Conservation (phyloP, 2,888 invertebrate genomes). For the Tricholauxania praeusta region DNA sequence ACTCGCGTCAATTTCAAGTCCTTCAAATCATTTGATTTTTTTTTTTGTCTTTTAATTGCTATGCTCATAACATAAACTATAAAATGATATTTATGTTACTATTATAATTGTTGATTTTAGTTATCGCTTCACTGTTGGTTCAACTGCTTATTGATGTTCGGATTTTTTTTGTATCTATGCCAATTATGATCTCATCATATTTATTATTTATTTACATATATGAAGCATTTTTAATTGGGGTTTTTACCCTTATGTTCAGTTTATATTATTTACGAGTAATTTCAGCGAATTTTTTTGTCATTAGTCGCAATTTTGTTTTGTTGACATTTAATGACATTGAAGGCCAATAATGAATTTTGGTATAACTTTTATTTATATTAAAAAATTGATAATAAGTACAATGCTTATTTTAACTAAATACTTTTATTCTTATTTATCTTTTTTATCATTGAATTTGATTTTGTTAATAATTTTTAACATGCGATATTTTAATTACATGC, state of each 20-base stretch:
- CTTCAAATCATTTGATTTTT: too few species aligned
- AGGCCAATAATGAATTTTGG: not conserved
- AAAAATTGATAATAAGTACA: too few species aligned
- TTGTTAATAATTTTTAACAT: not conserved
- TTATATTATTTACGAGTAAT: not conserved
- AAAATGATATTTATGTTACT: not conserved
- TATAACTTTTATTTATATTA: not conserved
- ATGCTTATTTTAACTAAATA: too few species aligned
- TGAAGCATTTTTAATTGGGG: not conserved
- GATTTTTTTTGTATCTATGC: not conserved
- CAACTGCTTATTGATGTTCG: not conserved
- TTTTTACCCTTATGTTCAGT: not conserved
- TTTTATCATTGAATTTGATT: not conserved
- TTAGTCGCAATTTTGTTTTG: not conserved
- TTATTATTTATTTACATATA: not conserved
- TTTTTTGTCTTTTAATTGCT: too few species aligned
- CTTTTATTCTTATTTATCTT: too few species aligned
- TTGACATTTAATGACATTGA: not conserved
- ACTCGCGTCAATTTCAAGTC: too few species aligned
- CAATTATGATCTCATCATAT: constrained; percentile 7
- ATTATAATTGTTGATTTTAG: not conserved
- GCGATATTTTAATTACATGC: constrained; percentile 13
- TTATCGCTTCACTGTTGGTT: not conserved
- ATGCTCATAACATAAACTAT: too few species aligned
- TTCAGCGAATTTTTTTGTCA: constrained; percentile 1